Evolutionary conservation across 37 sponge, comb jelly and placozoan species (phyloP).

Genomic region (Theonella swinhoei): DNA sequence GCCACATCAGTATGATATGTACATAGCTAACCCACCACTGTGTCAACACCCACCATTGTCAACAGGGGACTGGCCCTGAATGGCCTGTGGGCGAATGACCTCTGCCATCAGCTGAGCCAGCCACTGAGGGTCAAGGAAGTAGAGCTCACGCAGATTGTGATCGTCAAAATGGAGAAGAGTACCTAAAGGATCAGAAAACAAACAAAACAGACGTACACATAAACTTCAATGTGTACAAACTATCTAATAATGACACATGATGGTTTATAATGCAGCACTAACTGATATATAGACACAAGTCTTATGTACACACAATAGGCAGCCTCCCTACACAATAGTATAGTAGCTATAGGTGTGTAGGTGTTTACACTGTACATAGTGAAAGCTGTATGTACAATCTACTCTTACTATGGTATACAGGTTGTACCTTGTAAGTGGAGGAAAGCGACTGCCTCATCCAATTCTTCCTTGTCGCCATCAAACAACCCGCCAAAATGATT

Average conservation of each 20-base stretch:
- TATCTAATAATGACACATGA: background rate
- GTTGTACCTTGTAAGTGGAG: conserved; percentile 56
- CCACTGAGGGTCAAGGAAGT: conserved; percentile 91
- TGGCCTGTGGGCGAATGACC: conserved; percentile 42
- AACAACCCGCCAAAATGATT: conserved; percentile 2
- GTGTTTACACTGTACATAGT: no score
- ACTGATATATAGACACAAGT: no score
- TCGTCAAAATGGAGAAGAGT: conserved; percentile 76
- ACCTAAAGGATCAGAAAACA: conserved; percentile 23
- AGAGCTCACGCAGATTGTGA: conserved; percentile 42
- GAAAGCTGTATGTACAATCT: no score
- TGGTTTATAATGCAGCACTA: no score
- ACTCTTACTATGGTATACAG: no score
- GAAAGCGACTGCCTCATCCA: conserved; percentile 62
- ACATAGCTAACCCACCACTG: no score
- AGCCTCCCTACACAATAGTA: no score
- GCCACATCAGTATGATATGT: no score
- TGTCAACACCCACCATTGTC: no score
- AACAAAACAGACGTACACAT: background rate
- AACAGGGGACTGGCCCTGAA: no score
- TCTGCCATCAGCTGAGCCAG: conserved; percentile 71
- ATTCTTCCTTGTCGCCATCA: conserved; percentile 47
- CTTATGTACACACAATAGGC: no score
- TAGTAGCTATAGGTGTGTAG: no score
- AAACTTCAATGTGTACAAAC: background rate